Percentiles rank a stretch among this genome's conserved stretches.
phyloP scores from a whole-genome alignment of 1,140 invertebrate genomes.

The Pararge aegeria region DNA sequence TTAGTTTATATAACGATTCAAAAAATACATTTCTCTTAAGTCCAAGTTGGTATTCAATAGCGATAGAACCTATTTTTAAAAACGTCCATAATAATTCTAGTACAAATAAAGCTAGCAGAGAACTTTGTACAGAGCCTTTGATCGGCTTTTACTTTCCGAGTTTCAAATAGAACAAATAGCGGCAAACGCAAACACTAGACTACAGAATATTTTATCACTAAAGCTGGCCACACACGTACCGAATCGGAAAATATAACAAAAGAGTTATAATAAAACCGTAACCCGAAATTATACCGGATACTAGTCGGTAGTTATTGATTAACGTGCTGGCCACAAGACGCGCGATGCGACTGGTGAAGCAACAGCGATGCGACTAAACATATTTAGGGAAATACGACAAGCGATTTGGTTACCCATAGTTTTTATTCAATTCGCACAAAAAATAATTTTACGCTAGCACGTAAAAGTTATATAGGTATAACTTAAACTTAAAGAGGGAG shows the following conservation, averaged over 20 bases:
- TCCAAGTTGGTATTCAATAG: neutral
- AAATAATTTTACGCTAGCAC: no score
- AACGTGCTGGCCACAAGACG: no score
- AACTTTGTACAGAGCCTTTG: slow-evolving; percentile 12
- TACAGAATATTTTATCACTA: slow-evolving; percentile 31
- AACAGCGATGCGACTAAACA: no score
- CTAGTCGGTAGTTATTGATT: no score
- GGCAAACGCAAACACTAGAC: slow-evolving; percentile 26
- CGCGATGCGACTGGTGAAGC: no score
- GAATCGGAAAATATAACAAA: neutral
- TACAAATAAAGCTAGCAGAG: slow-evolving; percentile 4
- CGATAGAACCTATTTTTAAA: neutral
- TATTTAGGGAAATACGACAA: no score
- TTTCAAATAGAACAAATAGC: slow-evolving; percentile 20
- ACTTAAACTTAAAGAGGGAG: no score
- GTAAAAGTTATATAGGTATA: no score
- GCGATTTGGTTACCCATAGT: no score
- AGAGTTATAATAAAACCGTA: no score
- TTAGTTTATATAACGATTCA: neutral
- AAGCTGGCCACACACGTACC: neutral
- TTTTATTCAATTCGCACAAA: no score
- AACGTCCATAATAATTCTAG: slow-evolving; percentile 6
- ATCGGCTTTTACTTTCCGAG: slow-evolving; percentile 12
- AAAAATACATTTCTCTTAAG: neutral
- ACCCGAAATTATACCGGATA: no score